phyloP scores from a whole-genome alignment of 2,888 invertebrate species.

The Tachina grossa region DNA sequence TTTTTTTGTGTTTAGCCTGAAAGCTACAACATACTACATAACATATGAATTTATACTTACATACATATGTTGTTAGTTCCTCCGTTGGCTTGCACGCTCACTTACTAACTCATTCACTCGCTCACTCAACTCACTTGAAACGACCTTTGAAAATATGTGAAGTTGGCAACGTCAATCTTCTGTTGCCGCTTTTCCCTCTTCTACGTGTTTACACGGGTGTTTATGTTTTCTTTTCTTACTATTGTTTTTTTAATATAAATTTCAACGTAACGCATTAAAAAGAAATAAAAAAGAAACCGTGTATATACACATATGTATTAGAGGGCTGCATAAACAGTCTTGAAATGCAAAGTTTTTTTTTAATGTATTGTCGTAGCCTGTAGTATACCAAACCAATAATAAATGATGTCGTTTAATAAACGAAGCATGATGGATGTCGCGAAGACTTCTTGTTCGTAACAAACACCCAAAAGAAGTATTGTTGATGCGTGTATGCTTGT shows the following conservation, averaged over 20 bases:
- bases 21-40: background rate
- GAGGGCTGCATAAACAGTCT: too few species aligned
- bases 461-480: too few species aligned
- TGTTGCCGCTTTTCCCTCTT: background rate
- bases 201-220: conserved; percentile 6
- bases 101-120: conserved; percentile 55
- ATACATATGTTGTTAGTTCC: background rate
- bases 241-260: background rate
- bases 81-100: conserved; percentile 33
- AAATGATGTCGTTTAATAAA: too few species aligned
- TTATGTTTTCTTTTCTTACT: conserved; percentile 23
- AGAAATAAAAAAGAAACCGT: conserved; percentile 34
- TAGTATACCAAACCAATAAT: too few species aligned
- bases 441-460: too few species aligned
- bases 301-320: background rate
- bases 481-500: too few species aligned
- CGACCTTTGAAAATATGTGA: conserved; percentile 73
- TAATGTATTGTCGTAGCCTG: too few species aligned
- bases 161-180: conserved; percentile 68
- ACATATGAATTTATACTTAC: background rate
- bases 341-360: too few species aligned
- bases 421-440: too few species aligned
- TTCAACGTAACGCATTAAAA: conserved; percentile 24
- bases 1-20: conserved; percentile 11
- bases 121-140: conserved; percentile 68